Evolutionary conservation across 2,797 vertebrate genomes (phyloP).

Genomic region (Etheostoma perlongum): DNA sequence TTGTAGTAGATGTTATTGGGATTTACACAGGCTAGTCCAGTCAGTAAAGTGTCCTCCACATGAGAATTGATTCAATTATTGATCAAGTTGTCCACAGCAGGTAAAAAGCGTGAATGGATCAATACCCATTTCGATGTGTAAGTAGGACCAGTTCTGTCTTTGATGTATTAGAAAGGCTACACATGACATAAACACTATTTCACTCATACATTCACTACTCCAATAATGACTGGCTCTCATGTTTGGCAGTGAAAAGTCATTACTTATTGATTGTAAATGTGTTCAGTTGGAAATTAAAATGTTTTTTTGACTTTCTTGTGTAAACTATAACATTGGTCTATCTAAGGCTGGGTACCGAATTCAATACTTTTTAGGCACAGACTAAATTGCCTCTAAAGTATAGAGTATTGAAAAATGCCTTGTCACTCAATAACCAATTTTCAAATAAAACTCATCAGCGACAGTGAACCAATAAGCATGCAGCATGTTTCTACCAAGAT

Average conservation of each 20-base stretch:
- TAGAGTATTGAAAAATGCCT: no score
- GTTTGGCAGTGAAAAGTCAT: neutral
- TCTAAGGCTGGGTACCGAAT: no score
- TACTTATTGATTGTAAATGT: neutral
- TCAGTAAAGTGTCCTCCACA: constrained; percentile 66
- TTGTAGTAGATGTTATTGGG: constrained; percentile 17
- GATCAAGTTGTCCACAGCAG: constrained; percentile 70
- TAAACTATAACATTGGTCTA: neutral
- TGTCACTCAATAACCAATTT: no score
- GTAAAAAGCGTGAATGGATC: constrained; percentile 73
- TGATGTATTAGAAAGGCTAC: constrained; percentile 51
- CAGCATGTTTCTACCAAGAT: no score
- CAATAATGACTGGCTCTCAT: neutral
- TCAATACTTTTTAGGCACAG: no score
- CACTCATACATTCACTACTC: neutral
- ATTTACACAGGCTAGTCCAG: constrained; percentile 55
- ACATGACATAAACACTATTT: constrained; percentile 38
- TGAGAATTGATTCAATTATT: constrained; percentile 76
- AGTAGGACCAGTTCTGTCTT: constrained; percentile 45
- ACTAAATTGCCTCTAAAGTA: no score
- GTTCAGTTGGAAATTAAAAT: neutral
- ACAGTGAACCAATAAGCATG: no score
- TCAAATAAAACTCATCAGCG: no score
- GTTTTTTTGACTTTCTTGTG: neutral
- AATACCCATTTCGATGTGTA: constrained; percentile 72